Evolutionary conservation across 1,140 invertebrate species (phyloP), one percentile per base, ranked within the genome.

Genomic region (Macrocentrus cingulum): DNA sequence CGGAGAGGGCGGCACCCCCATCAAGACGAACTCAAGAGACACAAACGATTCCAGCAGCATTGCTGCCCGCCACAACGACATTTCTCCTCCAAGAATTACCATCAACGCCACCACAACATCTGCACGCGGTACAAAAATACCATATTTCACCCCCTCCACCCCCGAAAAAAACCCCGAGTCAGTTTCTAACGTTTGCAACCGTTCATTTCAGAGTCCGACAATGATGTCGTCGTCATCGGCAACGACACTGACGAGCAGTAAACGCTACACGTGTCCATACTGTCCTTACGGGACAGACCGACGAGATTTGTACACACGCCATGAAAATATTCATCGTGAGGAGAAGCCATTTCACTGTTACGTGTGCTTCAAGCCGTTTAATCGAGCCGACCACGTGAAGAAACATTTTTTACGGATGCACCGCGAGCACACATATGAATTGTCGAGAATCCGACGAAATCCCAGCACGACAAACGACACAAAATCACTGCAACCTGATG

Each of bases 301-400:
- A 5, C 83, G 94, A 52, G 95, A 98, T 79, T 84, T 98, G 44
- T 97, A 92, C 74, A 97, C 94, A 1, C 85, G 95, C 3, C 95
- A 98, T 78, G 93, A 98, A 80, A 95, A 97, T 69, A 97, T 98
- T 58, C 95, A 98, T 68, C 85, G 91, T 56, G 91, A 94, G 69
- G 92, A 95, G 66, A 96, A 96, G 70, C 92, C 93, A 1, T 96
- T 95, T 67, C 90, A 94, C 66, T 96, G 92, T 73, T 95, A 94
- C 70, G 86, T 93, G 6, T 96, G 93, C 72, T 85, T 89, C 67
- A 94, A 94, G 72, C 90, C 94, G 68, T 96, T 96, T 77, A 95
- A 94, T 75, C 83, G 93, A 29, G 92, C 92, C n/a, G 93, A 96
- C 76, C 93, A 96, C 70, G 92, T 95, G 18, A 96, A 96, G 72